Evolutionary conservation across 1,140 invertebrate species (phyloP).

Genomic region (Pseudachorutes palmiensis): DNA sequence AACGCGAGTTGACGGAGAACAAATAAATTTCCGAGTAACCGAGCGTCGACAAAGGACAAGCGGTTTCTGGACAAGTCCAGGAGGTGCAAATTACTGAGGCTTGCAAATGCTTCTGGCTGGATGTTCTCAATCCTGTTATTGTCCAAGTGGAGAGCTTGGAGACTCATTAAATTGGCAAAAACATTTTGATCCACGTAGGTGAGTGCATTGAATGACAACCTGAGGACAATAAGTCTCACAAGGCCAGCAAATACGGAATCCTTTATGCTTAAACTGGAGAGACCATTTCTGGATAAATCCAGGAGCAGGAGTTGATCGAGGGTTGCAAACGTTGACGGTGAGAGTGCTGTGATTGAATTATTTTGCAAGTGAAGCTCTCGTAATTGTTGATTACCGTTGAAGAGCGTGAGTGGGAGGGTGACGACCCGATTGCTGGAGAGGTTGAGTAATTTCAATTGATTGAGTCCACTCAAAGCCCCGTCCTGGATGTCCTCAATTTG

Average conservation of each 20-base stretch:
- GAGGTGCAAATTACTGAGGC: slow-evolving; percentile 75
- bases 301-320: slow-evolving; percentile 74
- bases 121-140: slow-evolving; percentile 80
- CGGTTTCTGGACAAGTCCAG: slow-evolving; percentile 76
- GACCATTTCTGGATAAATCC: slow-evolving; percentile 75
- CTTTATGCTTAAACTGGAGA: slow-evolving; percentile 71
- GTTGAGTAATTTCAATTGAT: slow-evolving; percentile 67
- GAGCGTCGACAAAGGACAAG: slow-evolving; percentile 66
- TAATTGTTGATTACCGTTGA: slow-evolving; percentile 65
- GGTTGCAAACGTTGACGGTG: slow-evolving; percentile 67
- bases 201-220: slow-evolving; percentile 73
- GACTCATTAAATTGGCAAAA: slow-evolving; percentile 76
- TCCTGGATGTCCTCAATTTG: slow-evolving; percentile 68
- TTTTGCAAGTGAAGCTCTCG: slow-evolving; percentile 71
- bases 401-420: slow-evolving; percentile 65
- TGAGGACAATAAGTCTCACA: slow-evolving; percentile 71
- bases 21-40: slow-evolving; percentile 74
- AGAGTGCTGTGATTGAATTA: slow-evolving; percentile 70
- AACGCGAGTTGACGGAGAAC: slow-evolving; percentile 73
- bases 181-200: slow-evolving; percentile 70
- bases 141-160: slow-evolving; percentile 76
- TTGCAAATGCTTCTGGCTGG: slow-evolving; percentile 74
- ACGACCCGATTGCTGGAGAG: slow-evolving; percentile 71
- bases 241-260: slow-evolving; percentile 73
- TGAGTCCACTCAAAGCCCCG: slow-evolving; percentile 64